Conservation (phyloP, 2,797 vertebrate genomes). For the Micromesistius poutassou region DNA sequence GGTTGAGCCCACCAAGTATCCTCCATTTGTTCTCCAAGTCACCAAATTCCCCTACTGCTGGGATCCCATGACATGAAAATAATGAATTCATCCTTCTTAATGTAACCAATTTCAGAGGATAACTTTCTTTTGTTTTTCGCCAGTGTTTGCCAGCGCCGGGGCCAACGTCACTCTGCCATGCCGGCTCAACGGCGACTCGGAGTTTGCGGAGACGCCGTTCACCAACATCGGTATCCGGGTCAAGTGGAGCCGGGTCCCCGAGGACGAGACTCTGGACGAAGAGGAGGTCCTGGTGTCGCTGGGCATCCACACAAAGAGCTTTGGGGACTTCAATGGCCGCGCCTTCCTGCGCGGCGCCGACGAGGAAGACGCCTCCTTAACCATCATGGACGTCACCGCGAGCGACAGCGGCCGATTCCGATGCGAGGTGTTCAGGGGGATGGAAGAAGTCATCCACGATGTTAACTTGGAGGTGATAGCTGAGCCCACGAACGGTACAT, state of each 20-base stretch:
- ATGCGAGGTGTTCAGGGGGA: conserved; percentile 86
- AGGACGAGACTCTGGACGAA: conserved; percentile 73
- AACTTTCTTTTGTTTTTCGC: conserved; percentile 51
- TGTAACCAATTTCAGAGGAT: not conserved
- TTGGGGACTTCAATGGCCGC: conserved; percentile 76
- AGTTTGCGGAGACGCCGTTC: conserved; percentile 50
- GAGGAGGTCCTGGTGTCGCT: conserved; percentile 84
- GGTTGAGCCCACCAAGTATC: not conserved
- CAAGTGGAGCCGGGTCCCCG: conserved; percentile 89
- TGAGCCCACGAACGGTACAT: conserved; percentile 45
- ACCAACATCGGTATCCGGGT: conserved; percentile 74
- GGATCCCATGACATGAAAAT: conserved; percentile 32
- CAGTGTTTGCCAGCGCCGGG: conserved; percentile 73
- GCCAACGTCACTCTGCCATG: conserved; percentile 74
- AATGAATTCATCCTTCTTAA: conserved; percentile 51
- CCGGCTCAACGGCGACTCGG: conserved; percentile 38
- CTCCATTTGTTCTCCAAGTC: not conserved
- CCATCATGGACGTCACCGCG: conserved; percentile 75
- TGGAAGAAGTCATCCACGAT: conserved; percentile 77
- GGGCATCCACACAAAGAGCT: conserved; percentile 84
- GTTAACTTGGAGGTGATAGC: conserved; percentile 78
- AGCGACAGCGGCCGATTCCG: conserved; percentile 86
- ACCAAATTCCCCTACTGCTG: conserved; percentile 1
- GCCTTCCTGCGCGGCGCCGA: conserved; percentile 72
- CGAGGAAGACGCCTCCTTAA: conserved; percentile 80